Evolutionary conservation across 2,888 invertebrate species (phyloP).

Genomic region (Odontomyia ornata): DNA sequence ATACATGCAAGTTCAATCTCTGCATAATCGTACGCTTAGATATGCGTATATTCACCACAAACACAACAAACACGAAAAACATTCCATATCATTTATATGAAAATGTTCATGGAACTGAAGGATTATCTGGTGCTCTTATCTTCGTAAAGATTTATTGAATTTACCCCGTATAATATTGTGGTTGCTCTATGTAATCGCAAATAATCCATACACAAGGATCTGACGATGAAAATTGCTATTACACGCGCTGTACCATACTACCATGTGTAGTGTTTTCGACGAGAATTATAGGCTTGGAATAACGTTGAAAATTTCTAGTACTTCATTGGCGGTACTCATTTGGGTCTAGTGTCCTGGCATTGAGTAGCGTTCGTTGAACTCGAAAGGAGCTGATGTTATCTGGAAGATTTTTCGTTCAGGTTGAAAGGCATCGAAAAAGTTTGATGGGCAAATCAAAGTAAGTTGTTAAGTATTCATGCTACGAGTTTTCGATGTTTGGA

Average conservation of each 20-base stretch:
- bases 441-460: no score
- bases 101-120: conserved; percentile 12
- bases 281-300: not conserved
- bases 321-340: not conserved
- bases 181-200: not conserved
- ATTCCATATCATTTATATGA: not conserved
- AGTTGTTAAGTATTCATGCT: no score
- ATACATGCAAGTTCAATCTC: no score
- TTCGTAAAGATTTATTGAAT: conserved; percentile 12
- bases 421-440: no score
- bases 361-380: not conserved
- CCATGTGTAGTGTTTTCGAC: not conserved
- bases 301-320: not conserved
- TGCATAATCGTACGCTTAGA: not conserved
- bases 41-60: not conserved
- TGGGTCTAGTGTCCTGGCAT: not conserved
- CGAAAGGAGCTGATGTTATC: not conserved
- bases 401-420: no score
- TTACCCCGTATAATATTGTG: conserved; percentile 15
- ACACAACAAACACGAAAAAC: not conserved
- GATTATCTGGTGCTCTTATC: not conserved
- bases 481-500: no score
- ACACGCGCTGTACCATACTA: not conserved
- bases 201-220: not conserved
- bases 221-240: not conserved